Evolutionary conservation across 2,797 vertebrate genomes (phyloP), one percentile per base, ranked within the genome.

Genomic region (Intellagama lesueurii): DNA sequence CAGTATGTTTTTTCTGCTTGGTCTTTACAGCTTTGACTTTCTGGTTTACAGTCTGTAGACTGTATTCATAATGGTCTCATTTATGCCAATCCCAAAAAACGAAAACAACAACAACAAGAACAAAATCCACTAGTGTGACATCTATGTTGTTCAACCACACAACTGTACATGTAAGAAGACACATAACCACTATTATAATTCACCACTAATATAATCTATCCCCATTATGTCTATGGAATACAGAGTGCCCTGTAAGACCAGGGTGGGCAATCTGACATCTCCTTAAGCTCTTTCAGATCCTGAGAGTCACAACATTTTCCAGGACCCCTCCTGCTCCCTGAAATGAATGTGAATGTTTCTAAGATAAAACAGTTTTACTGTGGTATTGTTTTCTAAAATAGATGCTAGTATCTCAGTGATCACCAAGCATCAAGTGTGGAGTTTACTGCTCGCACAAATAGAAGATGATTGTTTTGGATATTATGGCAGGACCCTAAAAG

Each of bases 21-120:
- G 94, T 95, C 96, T 96, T 96, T 93, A 92, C 83, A 0, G 0
- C 95, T 94, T 95, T 94, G 88, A 96, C 92, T 93, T 64, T 90
- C 91, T 93, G 76, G 90, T 96, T 95, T 96, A 94, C 88, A 94
- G 88, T 93, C 85, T 90, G 93, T 90, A 91, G 88, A 89, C 93
- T 96, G 76, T 95, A 90, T 84, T 94, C 91, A 85, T 88, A 93
- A 93, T 91, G 92, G 56, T 83, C 70, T 76, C 72, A 26, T 72
- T 88, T 85, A 90, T 72, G 85, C 60, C 75, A 85, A 76, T 84
- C 35, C 2, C 32, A 24, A 22, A 30, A 60, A 60, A 12, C n/a
- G 52, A 30, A 84, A 95, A 95, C 81, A 92, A 83, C 90, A 95
- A 95, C 81, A 92, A 40, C 40, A 40, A 40, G 40, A 94, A 94